Evolutionary conservation across 2,888 invertebrate species (phyloP), one percentile per base, ranked within the genome.

Genomic region (Punctoribates punctum): DNA sequence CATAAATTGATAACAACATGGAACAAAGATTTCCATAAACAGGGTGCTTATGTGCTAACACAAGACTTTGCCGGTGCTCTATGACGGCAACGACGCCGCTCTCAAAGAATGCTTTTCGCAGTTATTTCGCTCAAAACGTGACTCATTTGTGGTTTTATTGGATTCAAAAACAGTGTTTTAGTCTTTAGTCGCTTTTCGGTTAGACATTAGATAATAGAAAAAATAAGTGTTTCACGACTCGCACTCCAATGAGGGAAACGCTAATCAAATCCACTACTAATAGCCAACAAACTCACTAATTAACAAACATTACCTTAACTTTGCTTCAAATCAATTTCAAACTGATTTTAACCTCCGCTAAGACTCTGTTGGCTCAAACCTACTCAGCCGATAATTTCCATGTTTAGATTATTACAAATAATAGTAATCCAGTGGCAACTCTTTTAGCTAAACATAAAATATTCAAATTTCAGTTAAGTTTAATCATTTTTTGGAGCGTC

Each of bases 111-210:
- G 62, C 62, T 29, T 27, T 15, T 62, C 8, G n/a, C 25, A 27
- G 29, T 62, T 25, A 62, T 62, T 62, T 25, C 29, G 29, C 13
- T 11, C 6, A 29, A 62, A 62, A 27, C 62, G 62, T 62, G 62
- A 62, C 62, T 62, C 27, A 27, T 9, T 62, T 62, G 27, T 25
- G 62, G 29, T 62, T 62, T 62, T 62, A 62, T 62, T 62, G 62
- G 62, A 29, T 62, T 29, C 27, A 25, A 62, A 25, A 11, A 25
- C 11, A 11, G 15, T 48, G 46, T 11, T 17, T 48, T 15, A 11
- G 17, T 11, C 46, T 48, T 48, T 48, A 11, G 42, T 42, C 42
- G 11, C 11, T 3, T 17, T 48, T 62, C 27, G 62, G 62, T 62
- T 62, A 29, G 62, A 62, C 34, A 34, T 34, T 34, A 34, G 34